Evolutionary conservation across 2,113 vertebrate genomes (phyloP).

Genomic region (Oryzias javanicus): DNA sequence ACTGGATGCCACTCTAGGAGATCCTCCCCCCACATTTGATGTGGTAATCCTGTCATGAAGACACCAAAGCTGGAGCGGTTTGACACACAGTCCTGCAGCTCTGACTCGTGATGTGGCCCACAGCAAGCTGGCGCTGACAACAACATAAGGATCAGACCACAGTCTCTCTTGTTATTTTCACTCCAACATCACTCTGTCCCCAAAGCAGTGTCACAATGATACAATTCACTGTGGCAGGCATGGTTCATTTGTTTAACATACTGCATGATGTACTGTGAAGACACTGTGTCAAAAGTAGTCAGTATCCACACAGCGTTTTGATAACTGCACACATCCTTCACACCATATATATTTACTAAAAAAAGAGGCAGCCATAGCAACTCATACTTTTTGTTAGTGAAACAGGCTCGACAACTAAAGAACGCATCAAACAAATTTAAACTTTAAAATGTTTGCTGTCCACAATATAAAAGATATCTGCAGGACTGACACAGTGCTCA

Average conservation of each 20-base stretch:
- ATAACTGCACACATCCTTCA: no score
- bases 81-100: constrained; percentile 44
- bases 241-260: neutral
- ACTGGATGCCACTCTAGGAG: constrained; percentile 59
- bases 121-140: constrained; percentile 27
- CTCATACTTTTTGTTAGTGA: no score
- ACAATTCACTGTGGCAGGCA: neutral
- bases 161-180: constrained; percentile 19
- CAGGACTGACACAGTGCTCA: no score
- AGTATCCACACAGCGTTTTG: no score
- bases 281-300: no score
- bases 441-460: no score
- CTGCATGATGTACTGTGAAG: no score
- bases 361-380: no score
- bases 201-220: constrained; percentile 9
- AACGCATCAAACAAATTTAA: no score
- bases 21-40: constrained; percentile 63
- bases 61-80: constrained; percentile 63
- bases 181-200: constrained; percentile 16
- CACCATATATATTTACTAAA: no score
- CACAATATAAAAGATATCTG: no score
- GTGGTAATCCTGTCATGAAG: constrained; percentile 63
- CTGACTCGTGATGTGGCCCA: constrained; percentile 44
- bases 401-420: no score
- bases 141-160: constrained; percentile 38